Evolutionary conservation across 37 sponge, comb jelly and placozoan species (phyloP).

Genomic region (Aphrocallistes beatrix): DNA sequence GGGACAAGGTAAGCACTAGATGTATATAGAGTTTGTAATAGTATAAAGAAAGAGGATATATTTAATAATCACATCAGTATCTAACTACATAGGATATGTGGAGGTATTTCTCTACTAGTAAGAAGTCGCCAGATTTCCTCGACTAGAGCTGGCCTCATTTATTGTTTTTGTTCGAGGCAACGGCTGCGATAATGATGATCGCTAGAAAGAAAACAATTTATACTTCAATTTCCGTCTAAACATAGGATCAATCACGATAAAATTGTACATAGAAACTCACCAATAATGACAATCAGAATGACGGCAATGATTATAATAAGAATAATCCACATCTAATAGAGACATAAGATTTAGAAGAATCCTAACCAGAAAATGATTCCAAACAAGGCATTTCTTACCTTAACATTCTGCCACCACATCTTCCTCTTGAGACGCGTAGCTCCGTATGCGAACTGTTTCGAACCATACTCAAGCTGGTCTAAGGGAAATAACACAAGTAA

Average conservation of each 20-base stretch:
- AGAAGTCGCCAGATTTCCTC: not conserved
- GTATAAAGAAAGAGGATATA: no score
- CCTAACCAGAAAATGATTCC: not conserved
- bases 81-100: not conserved
- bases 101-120: not conserved
- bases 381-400: not conserved
- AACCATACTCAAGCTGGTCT: conserved; percentile 12
- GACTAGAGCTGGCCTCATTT: not conserved
- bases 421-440: not conserved
- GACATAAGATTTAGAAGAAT: not conserved
- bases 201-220: not conserved
- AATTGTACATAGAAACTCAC: not conserved
- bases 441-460: not conserved
- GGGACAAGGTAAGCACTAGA: no score
- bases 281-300: not conserved
- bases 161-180: not conserved
- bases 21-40: no score
- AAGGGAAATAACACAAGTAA: not conserved
- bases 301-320: not conserved
- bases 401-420: conserved; percentile 20
- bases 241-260: not conserved
- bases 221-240: not conserved
- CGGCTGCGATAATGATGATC: not conserved
- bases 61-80: no score
- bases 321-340: not conserved